These are phyloP conservation scores for Mormyrops attenuatus DNA, from an alignment of 2,797 vertebrate genomes.

Conservation along the genomic window DNA sequence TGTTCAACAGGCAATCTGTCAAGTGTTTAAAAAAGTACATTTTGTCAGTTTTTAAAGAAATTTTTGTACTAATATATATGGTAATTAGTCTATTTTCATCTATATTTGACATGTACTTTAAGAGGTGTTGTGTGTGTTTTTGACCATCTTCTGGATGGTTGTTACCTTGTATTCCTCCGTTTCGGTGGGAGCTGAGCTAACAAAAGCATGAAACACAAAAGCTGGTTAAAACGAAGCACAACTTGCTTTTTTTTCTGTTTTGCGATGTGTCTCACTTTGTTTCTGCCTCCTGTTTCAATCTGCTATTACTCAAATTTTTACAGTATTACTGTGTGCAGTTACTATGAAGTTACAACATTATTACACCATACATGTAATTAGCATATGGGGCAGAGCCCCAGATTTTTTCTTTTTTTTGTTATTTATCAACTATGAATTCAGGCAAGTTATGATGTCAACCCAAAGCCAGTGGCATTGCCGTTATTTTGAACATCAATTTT, in stretches of 20 bases:
- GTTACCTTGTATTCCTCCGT: slow-evolving; percentile 45
- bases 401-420: slow-evolving; percentile 38
- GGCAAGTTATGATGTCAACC: slow-evolving; percentile 67
- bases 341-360: slow-evolving; percentile 70
- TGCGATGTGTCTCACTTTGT: slow-evolving; percentile 44
- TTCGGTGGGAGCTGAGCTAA: slow-evolving; percentile 46
- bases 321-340: slow-evolving; percentile 67
- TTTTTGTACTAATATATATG: slow-evolving; percentile 18
- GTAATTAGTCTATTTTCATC: slow-evolving; percentile 4
- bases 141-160: slow-evolving; percentile 46
- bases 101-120: slow-evolving; percentile 30
- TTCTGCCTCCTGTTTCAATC: slow-evolving; percentile 65
- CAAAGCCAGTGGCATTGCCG: slow-evolving; percentile 70
- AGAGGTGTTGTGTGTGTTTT: slow-evolving; percentile 28
- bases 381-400: slow-evolving; percentile 84
- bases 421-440: slow-evolving; percentile 52
- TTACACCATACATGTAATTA: slow-evolving; percentile 83
- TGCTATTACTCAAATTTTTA: slow-evolving; percentile 71
- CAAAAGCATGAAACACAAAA: slow-evolving; percentile 55
- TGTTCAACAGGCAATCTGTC: not conserved
- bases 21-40: slow-evolving; percentile 13
- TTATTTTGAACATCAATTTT: slow-evolving; percentile 62
- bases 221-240: slow-evolving; percentile 75
- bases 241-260: slow-evolving; percentile 59
- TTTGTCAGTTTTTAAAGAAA: not conserved